Conservation (phyloP, 2,113 vertebrate species). For the Haemorhous mexicanus region DNA sequence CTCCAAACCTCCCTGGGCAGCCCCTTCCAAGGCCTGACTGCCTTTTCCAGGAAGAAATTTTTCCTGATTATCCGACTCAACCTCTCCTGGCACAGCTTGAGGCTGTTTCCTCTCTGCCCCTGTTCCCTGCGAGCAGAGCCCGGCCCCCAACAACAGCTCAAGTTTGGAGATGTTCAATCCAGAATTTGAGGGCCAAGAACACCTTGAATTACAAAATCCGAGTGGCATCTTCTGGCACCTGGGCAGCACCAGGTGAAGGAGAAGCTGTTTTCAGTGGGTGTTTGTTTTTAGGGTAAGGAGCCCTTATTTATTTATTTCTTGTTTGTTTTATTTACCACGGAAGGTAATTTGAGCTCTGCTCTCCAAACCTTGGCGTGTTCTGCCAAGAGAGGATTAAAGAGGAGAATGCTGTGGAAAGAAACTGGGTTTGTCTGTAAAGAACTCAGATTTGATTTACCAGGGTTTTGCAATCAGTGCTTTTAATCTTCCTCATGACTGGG, state of each 20-base stretch:
- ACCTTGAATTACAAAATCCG: not conserved
- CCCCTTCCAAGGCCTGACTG: not conserved
- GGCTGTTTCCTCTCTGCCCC: not conserved
- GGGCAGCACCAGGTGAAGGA: not conserved
- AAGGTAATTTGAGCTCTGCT: conserved; percentile 70
- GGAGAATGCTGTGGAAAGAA: conserved; percentile 65
- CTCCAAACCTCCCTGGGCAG: not conserved
- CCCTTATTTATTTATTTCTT: conserved; percentile 52
- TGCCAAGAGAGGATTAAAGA: conserved; percentile 76
- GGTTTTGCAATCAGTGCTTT: conserved; percentile 67
- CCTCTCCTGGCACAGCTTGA: not conserved
- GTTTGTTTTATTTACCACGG: conserved; percentile 72
- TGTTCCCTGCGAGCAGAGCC: not conserved
- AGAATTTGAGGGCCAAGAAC: not conserved
- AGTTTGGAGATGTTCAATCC: not conserved
- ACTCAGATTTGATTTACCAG: conserved; percentile 42
- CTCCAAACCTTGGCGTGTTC: conserved; percentile 66
- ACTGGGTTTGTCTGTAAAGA: conserved; percentile 62
- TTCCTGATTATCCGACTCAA: not conserved
- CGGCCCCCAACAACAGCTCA: not conserved
- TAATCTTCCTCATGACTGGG: conserved; percentile 62
- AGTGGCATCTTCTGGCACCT: conserved; percentile 11
- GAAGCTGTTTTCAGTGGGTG: conserved; percentile 25
- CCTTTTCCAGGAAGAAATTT: not conserved
- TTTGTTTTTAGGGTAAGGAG: conserved; percentile 72